These are phyloP conservation scores for Solea solea DNA, from an alignment of 2,113 vertebrate species.

Conservation along the genomic window DNA sequence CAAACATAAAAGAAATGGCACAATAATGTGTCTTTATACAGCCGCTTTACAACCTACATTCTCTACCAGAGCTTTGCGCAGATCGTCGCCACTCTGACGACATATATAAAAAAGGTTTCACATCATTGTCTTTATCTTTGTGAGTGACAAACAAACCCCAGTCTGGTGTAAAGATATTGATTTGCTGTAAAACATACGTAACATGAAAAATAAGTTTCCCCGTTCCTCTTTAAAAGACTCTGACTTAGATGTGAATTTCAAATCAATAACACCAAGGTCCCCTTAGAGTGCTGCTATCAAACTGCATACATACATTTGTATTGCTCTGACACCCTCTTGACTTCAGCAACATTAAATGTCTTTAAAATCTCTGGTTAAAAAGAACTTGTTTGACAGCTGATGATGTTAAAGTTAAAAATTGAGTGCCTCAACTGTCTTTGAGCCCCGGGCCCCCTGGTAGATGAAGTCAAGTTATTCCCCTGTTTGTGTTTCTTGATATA, in stretches of 20 bases:
- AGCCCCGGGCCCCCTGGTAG: conserved; percentile 67
- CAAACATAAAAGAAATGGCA: too few species aligned
- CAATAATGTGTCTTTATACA: too few species aligned
- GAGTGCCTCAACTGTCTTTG: conserved; percentile 70
- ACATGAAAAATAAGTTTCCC: conserved; percentile 51
- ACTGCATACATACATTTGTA: conserved; percentile 75
- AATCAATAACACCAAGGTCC: conserved; percentile 42
- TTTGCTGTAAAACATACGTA: conserved; percentile 45
- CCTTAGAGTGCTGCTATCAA: conserved; percentile 73
- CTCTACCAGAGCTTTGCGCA: conserved; percentile 7
- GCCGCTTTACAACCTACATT: background rate
- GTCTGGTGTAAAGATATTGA: conserved; percentile 55
- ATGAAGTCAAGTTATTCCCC: conserved; percentile 59
- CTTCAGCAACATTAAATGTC: conserved; percentile 73
- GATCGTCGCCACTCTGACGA: background rate
- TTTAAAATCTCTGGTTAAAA: conserved; percentile 75
- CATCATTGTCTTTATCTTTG: background rate
- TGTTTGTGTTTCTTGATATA: conserved; percentile 67
- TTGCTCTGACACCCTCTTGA: conserved; percentile 65
- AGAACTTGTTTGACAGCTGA: conserved; percentile 76
- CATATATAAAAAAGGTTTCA: conserved; percentile 18
- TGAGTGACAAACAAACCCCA: conserved; percentile 4
- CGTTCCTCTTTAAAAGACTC: conserved; percentile 60
- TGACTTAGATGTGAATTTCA: background rate
- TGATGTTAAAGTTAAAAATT: conserved; percentile 78